Percentiles rank a stretch among this genome's conserved stretches.
Evolutionary conservation across 2,888 invertebrate species (phyloP).

Genomic region (Dichetophora obliterata): DNA sequence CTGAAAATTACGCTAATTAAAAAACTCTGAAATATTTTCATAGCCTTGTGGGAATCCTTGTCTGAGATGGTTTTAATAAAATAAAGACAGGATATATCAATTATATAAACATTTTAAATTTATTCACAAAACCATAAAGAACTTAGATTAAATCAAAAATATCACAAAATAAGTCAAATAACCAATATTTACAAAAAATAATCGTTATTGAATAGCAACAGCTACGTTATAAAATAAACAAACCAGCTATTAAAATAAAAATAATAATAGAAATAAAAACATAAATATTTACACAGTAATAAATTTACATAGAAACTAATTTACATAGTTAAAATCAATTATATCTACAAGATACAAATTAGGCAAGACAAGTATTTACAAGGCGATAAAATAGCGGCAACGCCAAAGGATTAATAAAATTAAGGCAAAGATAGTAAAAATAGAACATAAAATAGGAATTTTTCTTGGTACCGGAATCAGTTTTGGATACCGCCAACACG

Average conservation of each 20-base stretch:
- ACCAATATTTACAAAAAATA: not conserved
- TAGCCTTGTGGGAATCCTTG: too few species aligned
- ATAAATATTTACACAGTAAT: too few species aligned
- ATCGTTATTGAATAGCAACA: not conserved
- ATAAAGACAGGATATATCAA: too few species aligned
- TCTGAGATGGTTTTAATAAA: too few species aligned
- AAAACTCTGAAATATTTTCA: too few species aligned
- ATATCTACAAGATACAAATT: not conserved
- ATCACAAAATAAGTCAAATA: too few species aligned
- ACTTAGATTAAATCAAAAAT: not conserved
- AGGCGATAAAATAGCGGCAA: slow-evolving; percentile 63
- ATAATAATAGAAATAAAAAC: not conserved
- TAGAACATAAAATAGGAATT: slow-evolving; percentile 59
- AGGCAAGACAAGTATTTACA: slow-evolving; percentile 59
- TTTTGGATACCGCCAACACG: slow-evolving; percentile 60
- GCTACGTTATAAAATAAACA: not conserved
- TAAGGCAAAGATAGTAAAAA: slow-evolving; percentile 63
- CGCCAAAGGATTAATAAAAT: slow-evolving; percentile 65
- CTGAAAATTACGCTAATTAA: too few species aligned
- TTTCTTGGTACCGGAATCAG: slow-evolving; percentile 63
- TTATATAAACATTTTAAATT: not conserved
- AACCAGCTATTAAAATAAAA: not conserved
- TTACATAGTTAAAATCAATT: too few species aligned
- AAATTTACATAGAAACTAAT: too few species aligned
- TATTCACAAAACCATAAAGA: not conserved